Conservation (phyloP, 2,113 vertebrate genomes). For the Scartelaos histophorus region DNA sequence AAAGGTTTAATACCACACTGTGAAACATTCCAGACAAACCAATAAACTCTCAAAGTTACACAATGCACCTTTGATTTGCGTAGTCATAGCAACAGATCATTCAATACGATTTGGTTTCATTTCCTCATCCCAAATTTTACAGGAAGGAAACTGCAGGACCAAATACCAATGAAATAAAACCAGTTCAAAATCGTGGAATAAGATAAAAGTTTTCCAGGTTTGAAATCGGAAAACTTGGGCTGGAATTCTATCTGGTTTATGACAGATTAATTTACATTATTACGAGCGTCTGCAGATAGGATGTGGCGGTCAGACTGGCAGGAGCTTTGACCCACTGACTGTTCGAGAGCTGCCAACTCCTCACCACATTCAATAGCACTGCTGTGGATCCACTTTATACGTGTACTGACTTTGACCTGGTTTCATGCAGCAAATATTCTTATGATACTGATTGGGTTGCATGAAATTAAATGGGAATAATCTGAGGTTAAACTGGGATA, state of each 20-base stretch:
- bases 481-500: not conserved
- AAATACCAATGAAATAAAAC: too few species aligned
- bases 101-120: too few species aligned
- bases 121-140: not conserved
- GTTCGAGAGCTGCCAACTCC: constrained; percentile 45
- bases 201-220: constrained; percentile 7
- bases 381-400: constrained; percentile 21
- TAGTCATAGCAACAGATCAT: too few species aligned
- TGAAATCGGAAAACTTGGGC: constrained; percentile 1
- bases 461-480: not conserved
- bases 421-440: constrained; percentile 12
- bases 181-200: constrained; percentile 5
- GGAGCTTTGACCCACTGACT: constrained; percentile 57
- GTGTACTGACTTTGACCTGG: constrained; percentile 20
- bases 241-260: constrained; percentile 32
- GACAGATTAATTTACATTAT: constrained; percentile 19
- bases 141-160: not conserved
- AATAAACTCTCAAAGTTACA: too few species aligned
- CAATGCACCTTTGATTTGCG: too few species aligned
- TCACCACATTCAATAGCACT: constrained; percentile 38
- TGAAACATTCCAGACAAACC: too few species aligned
- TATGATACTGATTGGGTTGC: constrained; percentile 8
- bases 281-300: constrained; percentile 21
- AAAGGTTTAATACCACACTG: too few species aligned
- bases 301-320: constrained; percentile 69